Evolutionary conservation across 2,888 invertebrate genomes (phyloP).

Genomic region (Amblyjoppa proteus): DNA sequence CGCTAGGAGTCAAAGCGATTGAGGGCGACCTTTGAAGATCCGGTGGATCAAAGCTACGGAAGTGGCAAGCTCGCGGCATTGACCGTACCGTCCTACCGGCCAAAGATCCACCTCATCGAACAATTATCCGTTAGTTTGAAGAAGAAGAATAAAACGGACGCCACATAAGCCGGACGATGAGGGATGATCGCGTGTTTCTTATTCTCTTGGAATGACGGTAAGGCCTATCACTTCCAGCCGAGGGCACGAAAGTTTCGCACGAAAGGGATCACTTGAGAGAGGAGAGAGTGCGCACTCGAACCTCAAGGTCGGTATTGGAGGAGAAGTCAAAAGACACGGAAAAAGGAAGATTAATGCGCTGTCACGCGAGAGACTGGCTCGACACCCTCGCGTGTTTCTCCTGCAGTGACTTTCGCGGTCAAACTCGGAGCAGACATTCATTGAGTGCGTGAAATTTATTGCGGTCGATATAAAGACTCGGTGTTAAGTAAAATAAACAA

Average conservation of each 20-base stretch:
- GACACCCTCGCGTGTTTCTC: background rate
- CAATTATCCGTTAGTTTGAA: slow-evolving; percentile 40
- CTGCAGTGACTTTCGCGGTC: background rate
- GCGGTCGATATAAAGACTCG: slow-evolving; percentile 9
- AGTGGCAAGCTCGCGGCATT: slow-evolving; percentile 6
- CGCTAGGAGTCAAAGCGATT: background rate
- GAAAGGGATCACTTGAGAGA: background rate
- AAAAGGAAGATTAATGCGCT: slow-evolving; percentile 1
- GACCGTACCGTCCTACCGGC: slow-evolving; percentile 1
- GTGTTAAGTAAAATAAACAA: slow-evolving; percentile 17
- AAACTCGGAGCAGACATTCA: background rate
- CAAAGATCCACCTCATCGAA: slow-evolving; percentile 19
- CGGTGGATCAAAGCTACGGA: slow-evolving; percentile 26
- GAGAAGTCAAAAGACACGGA: background rate
- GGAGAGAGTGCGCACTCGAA: background rate
- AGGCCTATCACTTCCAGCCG: slow-evolving; percentile 27
- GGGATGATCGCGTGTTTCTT: slow-evolving; percentile 2
- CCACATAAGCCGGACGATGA: background rate
- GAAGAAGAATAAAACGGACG: slow-evolving; percentile 28
- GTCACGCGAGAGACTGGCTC: slow-evolving; percentile 7
- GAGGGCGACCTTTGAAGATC: background rate
- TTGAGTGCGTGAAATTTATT: slow-evolving; percentile 4
- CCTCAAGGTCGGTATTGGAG: slow-evolving; percentile 23
- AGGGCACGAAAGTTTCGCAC: background rate
- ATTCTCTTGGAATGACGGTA: slow-evolving; percentile 6